A percentile compares a stretch with the other conserved stretches of the same genome.
These are phyloP conservation scores for Whitmania pigra DNA, from an alignment of 1,140 invertebrate genomes.

Conservation along the genomic window DNA sequence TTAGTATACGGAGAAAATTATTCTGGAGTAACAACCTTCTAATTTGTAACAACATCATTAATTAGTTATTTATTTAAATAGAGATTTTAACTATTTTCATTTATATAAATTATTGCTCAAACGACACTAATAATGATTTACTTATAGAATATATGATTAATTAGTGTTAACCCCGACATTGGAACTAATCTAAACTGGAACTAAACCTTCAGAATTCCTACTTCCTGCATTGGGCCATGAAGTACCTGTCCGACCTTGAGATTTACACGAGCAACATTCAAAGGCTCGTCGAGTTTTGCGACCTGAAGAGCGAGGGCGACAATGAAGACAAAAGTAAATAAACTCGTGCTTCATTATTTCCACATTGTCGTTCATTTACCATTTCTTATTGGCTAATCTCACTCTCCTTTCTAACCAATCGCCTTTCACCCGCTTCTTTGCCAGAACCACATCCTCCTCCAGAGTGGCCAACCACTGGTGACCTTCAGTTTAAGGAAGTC, in stretches of 20 bases:
- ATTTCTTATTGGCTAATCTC: no score
- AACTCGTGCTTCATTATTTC: neutral
- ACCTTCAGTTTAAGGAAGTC: constrained; percentile 17
- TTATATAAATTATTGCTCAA: neutral
- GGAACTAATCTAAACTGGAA: no score
- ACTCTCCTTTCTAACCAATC: no score
- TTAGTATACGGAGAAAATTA: constrained; percentile 8
- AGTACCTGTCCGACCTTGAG: constrained; percentile 18
- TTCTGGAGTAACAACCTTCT: no score
- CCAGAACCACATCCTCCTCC: neutral
- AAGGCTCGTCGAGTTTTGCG: constrained; percentile 12
- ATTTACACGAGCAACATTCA: constrained; percentile 17
- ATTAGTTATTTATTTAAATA: neutral
- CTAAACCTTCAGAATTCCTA: constrained; percentile 5
- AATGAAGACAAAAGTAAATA: constrained; percentile 6
- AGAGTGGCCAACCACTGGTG: constrained; percentile 19
- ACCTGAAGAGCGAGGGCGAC: constrained; percentile 14
- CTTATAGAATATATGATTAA: neutral
- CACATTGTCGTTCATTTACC: neutral
- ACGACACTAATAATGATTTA: neutral
- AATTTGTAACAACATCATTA: no score
- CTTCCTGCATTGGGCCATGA: constrained; percentile 21
- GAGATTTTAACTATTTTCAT: neutral
- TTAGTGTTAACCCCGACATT: no score
- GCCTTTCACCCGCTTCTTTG: no score